A percentile compares a stretch with the other conserved stretches of the same genome.
phyloP scores from a whole-genome alignment of 2,888 invertebrate genomes.

The Thymelicus sylvestris region DNA sequence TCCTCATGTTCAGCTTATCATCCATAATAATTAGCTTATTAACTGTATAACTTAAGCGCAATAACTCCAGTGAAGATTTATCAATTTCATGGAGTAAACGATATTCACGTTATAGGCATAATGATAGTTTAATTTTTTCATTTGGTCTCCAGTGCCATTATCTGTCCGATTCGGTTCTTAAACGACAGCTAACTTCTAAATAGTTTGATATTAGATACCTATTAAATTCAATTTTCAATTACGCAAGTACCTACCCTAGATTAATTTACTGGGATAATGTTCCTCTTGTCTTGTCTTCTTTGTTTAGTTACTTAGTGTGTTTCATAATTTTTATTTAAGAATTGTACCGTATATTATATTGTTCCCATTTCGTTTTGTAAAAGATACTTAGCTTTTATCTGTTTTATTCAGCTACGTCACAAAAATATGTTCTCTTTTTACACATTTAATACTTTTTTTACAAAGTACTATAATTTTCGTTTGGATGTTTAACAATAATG shows the following conservation, averaged over 20 bases:
- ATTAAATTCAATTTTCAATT: conserved; percentile 26
- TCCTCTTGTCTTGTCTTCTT: conserved; percentile 37
- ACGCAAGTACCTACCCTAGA: conserved; percentile 3
- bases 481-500: conserved; percentile 70
- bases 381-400: conserved; percentile 2
- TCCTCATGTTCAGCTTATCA: conserved; percentile 39
- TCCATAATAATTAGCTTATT: conserved; percentile 36
- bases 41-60: conserved; percentile 10
- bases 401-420: conserved; percentile 26
- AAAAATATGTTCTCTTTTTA: conserved; percentile 34
- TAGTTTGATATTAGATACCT: not conserved
- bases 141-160: not conserved
- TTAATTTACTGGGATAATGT: conserved; percentile 41
- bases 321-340: conserved; percentile 34
- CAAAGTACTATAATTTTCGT: conserved; percentile 34
- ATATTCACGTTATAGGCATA: conserved; percentile 18
- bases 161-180: conserved; percentile 15
- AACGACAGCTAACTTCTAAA: not conserved
- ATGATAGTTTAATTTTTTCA: conserved; percentile 17
- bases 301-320: conserved; percentile 40
- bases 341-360: conserved; percentile 28
- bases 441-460: conserved; percentile 33
- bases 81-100: not conserved
- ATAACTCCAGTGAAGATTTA: conserved; percentile 15
- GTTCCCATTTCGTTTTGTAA: conserved; percentile 25